Conservation (phyloP, 2,888 invertebrate genomes). For the Melipona beecheii region DNA sequence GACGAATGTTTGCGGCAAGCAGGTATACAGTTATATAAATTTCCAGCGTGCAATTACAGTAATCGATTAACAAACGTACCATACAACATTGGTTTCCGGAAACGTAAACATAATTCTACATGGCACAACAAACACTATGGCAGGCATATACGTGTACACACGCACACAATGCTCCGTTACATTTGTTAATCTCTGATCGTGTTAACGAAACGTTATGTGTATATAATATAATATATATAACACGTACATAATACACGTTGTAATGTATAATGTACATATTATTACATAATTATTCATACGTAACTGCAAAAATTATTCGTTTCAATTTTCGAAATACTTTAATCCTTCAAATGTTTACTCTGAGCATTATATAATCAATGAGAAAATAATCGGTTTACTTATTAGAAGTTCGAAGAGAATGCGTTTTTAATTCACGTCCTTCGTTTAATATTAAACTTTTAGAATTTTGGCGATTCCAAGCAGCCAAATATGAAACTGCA, state of each 20-base stretch:
- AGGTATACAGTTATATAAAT: constrained; percentile 54
- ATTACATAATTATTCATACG: background rate
- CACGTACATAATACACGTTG: background rate
- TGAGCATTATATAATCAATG: no score
- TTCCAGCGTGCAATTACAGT: constrained; percentile 52
- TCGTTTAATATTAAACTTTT: no score
- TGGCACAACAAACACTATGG: background rate
- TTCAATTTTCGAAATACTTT: background rate
- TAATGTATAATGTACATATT: background rate
- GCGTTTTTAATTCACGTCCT: no score
- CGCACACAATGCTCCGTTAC: constrained; percentile 14
- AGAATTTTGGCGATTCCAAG: no score
- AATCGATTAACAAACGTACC: constrained; percentile 58
- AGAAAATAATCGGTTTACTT: no score
- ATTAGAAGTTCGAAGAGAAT: no score
- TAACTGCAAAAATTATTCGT: background rate
- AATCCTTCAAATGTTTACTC: background rate
- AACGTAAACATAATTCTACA: constrained; percentile 52
- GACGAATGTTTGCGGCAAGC: constrained; percentile 47
- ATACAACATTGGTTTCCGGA: constrained; percentile 48
- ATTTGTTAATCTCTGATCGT: constrained; percentile 20
- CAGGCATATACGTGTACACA: background rate
- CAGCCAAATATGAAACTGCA: no score
- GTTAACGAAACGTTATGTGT: background rate
- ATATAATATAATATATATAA: background rate